Base-by-base conservation (phyloP, 1,140 invertebrate species). In the Aphaenogaster floridana region DNA sequence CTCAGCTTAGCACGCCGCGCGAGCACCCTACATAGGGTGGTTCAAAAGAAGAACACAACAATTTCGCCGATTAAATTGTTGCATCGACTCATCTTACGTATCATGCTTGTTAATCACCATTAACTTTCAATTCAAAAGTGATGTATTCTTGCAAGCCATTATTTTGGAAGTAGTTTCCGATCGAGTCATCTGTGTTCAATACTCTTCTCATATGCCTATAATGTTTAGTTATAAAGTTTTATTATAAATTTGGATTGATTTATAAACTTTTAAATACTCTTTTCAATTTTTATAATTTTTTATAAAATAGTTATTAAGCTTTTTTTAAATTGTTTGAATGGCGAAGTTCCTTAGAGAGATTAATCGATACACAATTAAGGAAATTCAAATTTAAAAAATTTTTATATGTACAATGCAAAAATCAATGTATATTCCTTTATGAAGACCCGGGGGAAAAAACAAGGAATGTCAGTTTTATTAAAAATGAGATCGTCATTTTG, bases 1-100 rank as follows among this genome's bases (percentile, higher is more conserved):
- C 64, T 81, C 77, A 83, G 57, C 59, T 85, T 36, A 77, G 11
- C 50, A 45, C 52, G 7, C 36, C 64, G 50, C 64, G 52, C 84
- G 21, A 76, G 48, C 36, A 42, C 61, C n/a, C 50, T 61, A 54
- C 52, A 79, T 13, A 81, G 66, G 54, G 57, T 69, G 64, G n/a
- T 8, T 64, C 7, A 68, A 34, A 66, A 68, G 39, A 4, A 52
- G 6, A 52, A 42, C 28, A 50, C 13, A 17, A 69, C 36, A 79
- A 54, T 68, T 36, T 69, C 7, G 3, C 17, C 8, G 11, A 34
- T 79, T 79, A 45, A 64, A 54, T 66, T 79, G 42, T 57, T 57
- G 50, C 9, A 45, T 2, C n/a, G 36, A 34, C 5, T 52, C 15
- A 17, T 84, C 6, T 74, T n/a, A 69, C 21, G 1, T 28, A 0